phyloP scores from a whole-genome alignment of 1,140 invertebrate species.

The Thrips palmi region DNA sequence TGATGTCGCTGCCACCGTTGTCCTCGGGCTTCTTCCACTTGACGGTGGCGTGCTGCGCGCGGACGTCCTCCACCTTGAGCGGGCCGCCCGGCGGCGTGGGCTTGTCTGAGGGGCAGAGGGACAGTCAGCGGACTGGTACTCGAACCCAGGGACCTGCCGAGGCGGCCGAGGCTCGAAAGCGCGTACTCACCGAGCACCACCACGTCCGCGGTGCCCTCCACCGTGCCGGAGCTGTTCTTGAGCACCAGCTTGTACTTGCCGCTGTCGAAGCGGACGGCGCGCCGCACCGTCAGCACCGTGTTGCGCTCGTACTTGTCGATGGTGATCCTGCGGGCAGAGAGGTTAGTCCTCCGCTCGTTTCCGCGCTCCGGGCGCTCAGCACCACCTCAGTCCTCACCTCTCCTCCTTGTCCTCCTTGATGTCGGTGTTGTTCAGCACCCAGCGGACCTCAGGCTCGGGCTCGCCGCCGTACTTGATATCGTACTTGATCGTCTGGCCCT shows the following conservation, averaged over 20 bases:
- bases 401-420: slow-evolving; percentile 43
- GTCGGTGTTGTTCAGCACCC: slow-evolving; percentile 58
- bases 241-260: slow-evolving; percentile 76
- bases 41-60: slow-evolving; percentile 79
- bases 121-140: too few relatives aligned
- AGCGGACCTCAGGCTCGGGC: slow-evolving; percentile 78
- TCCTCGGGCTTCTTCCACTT: slow-evolving; percentile 92
- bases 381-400: too few relatives aligned
- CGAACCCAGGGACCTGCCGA: too few relatives aligned
- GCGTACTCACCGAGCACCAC: slow-evolving; percentile 62
- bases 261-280: slow-evolving; percentile 68
- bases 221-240: slow-evolving; percentile 66
- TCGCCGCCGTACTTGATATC: slow-evolving; percentile 91
- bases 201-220: slow-evolving; percentile 67
- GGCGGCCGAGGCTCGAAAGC: too few relatives aligned
- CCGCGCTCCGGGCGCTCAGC: too few relatives aligned
- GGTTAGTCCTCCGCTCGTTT: too few relatives aligned
- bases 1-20: slow-evolving; percentile 79
- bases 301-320: slow-evolving; percentile 82
- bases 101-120: slow-evolving; percentile 41
- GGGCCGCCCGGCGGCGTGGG: slow-evolving; percentile 71
- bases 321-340: slow-evolving; percentile 47
- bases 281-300: slow-evolving; percentile 75
- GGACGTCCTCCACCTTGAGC: slow-evolving; percentile 68
- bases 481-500: slow-evolving; percentile 79